These are phyloP conservation scores for Pterocles burchelli DNA, from an alignment of 2,113 vertebrate genomes.

Conservation along the genomic window DNA sequence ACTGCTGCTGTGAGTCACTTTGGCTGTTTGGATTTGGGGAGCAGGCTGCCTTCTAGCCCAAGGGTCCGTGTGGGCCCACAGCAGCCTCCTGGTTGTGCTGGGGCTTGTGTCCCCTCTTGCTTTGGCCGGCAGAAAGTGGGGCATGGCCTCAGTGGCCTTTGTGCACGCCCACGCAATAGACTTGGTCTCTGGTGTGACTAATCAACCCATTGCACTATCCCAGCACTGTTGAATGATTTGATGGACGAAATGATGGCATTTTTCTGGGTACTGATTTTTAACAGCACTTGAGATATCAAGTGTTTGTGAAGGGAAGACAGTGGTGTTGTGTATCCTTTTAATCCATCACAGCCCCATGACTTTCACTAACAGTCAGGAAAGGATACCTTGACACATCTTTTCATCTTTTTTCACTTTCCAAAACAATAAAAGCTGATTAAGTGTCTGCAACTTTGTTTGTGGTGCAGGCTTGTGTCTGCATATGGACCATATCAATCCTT, in stretches of 20 bases:
- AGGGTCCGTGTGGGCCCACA: rapidly evolving
- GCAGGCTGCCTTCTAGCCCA: neutral
- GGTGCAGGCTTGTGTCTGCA: neutral
- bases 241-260: neutral
- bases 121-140: rapidly evolving
- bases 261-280: neutral
- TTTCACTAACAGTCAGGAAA: neutral
- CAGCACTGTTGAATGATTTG: neutral
- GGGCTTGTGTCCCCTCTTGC: rapidly evolving
- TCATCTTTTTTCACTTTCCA: neutral
- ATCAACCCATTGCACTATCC: neutral
- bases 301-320: neutral
- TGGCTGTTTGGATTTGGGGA: rapidly evolving
- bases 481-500: slow-evolving; percentile 44
- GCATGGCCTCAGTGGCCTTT: rapidly evolving
- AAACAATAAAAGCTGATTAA: slow-evolving; percentile 60
- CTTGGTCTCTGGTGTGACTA: neutral
- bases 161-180: rapidly evolving
- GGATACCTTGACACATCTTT: neutral
- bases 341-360: neutral
- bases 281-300: neutral
- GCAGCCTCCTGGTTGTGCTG: rapidly evolving
- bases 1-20: rapidly evolving
- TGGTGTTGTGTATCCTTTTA: neutral
- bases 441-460: slow-evolving; percentile 13